phyloP scores from a whole-genome alignment of 2,888 invertebrate genomes.

The Drosophila anceps region DNA sequence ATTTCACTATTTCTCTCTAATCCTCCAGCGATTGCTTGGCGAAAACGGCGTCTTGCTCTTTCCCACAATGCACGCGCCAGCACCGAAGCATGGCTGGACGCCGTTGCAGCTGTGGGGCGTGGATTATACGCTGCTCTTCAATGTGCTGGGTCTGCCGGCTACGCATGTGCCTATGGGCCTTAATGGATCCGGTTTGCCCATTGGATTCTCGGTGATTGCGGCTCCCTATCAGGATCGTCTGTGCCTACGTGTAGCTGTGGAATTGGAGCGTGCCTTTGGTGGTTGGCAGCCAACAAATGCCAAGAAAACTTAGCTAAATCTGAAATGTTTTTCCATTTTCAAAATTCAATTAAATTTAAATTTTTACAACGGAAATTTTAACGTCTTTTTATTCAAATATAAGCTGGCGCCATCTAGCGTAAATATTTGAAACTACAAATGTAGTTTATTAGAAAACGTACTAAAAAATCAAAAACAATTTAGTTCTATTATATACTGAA shows the following conservation, averaged over 20 bases:
- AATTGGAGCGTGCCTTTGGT: conserved; percentile 92
- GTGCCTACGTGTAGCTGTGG: conserved; percentile 92
- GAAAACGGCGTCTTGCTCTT: conserved; percentile 90
- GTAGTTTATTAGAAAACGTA: background rate
- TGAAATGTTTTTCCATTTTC: background rate
- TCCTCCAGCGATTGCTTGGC: conserved; percentile 86
- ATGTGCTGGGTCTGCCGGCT: conserved; percentile 90
- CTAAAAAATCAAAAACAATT: background rate
- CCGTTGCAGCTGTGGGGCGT: conserved; percentile 79
- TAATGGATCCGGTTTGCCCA: conserved; percentile 88
- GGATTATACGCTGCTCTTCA: conserved; percentile 83
- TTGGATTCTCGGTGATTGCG: conserved; percentile 92
- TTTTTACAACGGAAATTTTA: conserved; percentile 5
- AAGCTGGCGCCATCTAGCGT: conserved; percentile 33
- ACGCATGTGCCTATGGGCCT: conserved; percentile 91
- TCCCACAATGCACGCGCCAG: conserved; percentile 89
- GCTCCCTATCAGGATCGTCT: conserved; percentile 91
- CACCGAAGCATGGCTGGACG: conserved; percentile 88
- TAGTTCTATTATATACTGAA: background rate
- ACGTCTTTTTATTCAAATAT: conserved; percentile 8
- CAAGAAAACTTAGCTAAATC: background rate
- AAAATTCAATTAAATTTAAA: background rate
- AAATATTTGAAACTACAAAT: background rate
- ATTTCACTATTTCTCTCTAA: too few relatives aligned
- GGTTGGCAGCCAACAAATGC: conserved; percentile 90